Evolutionary conservation across 92 coral and sea anemone species (phyloP).

Genomic region (Porites evermanni): DNA sequence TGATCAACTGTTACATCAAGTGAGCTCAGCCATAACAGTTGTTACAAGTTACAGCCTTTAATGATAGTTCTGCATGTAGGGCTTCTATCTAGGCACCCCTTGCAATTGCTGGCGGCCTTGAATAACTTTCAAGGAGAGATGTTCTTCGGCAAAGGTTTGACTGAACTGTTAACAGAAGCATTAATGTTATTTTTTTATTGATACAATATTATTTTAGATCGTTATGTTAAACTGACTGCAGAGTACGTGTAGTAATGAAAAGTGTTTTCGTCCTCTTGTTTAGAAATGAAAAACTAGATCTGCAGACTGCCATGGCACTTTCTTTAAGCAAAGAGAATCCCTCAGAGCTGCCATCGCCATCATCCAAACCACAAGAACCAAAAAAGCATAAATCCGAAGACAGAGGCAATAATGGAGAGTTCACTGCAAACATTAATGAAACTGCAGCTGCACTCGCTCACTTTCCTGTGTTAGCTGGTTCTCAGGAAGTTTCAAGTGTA

Average conservation of each 20-base stretch:
- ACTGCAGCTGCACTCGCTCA: neutral
- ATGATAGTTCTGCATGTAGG: too few relatives aligned
- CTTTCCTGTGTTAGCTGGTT: constrained; percentile 22
- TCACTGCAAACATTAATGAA: neutral
- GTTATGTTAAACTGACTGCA: too few relatives aligned
- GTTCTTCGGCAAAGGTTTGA: too few relatives aligned
- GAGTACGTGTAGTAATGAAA: neutral
- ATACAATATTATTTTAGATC: too few relatives aligned
- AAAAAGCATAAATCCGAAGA: constrained; percentile 44
- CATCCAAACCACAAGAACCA: constrained; percentile 46
- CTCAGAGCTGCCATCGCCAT: constrained; percentile 34
- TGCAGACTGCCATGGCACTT: constrained; percentile 56
- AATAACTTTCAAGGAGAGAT: too few relatives aligned
- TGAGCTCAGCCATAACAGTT: too few relatives aligned
- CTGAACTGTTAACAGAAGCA: too few relatives aligned
- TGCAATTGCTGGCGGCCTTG: too few relatives aligned
- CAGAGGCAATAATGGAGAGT: neutral
- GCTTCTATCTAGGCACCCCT: too few relatives aligned
- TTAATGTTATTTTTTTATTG: too few relatives aligned
- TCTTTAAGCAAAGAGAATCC: constrained; percentile 34
- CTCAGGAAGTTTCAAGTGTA: constrained; percentile 10
- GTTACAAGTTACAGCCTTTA: too few relatives aligned
- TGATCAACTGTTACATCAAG: too few relatives aligned
- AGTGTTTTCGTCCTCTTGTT: neutral
- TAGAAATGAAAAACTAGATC: constrained; percentile 52